A percentile compares a stretch with the other conserved stretches of the same genome.
Evolutionary conservation across 2,797 vertebrate species (phyloP).

Genomic region (Bothrops alternatus): DNA sequence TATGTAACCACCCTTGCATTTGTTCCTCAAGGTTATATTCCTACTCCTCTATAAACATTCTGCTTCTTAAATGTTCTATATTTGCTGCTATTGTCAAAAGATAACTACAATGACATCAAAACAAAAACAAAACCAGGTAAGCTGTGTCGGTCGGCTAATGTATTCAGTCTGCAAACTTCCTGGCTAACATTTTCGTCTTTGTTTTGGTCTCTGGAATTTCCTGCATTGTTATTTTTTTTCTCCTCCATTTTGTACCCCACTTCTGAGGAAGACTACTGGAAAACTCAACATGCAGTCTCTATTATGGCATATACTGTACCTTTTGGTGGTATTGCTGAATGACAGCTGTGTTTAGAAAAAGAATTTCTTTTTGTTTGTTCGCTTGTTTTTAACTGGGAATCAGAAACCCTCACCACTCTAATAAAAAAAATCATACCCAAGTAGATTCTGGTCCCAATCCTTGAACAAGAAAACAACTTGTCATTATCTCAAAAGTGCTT

Average conservation of each 20-base stretch:
- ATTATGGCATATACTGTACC: background rate
- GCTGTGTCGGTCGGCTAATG: background rate
- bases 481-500: background rate
- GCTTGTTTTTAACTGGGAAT: background rate
- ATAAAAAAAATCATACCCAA: background rate
- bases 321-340: background rate
- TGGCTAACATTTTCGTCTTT: background rate
- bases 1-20: background rate
- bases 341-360: background rate
- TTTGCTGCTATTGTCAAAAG: background rate
- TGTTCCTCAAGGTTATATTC: background rate
- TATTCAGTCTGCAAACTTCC: background rate
- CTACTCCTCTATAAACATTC: background rate
- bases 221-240: background rate
- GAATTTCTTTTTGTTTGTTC: background rate
- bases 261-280: background rate
- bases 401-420: background rate
- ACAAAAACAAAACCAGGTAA: background rate
- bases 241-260: background rate
- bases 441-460: background rate
- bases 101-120: background rate
- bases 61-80: background rate
- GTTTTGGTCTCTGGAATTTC: background rate
- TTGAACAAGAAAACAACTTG: background rate
- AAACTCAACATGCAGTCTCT: background rate